Base-by-base conservation (phyloP, 2,113 vertebrate genomes). In the Osmerus mordax region DNA sequence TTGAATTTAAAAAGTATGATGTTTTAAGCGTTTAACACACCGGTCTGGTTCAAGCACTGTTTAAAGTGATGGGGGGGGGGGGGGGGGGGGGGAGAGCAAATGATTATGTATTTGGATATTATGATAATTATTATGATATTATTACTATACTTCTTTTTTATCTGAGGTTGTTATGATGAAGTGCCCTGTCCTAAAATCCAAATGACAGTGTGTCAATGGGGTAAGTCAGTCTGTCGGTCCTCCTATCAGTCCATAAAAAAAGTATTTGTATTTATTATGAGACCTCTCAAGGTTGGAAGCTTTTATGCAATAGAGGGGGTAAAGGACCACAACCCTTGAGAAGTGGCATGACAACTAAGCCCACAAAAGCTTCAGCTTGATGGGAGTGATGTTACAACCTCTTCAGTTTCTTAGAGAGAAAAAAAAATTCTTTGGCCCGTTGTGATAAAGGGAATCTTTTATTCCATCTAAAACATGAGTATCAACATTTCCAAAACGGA, bases 401-500 rank as follows among this genome's bases (percentile, higher is more conserved):
- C 84, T 84, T 78, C 62, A 78, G 62, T 78, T 73, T 51, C 41
- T 76, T 81, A n/a, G 67, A 73, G 72, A 70, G 72, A 73, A 76
- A 67, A 54, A 51, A 74, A 59, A 73, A 79, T 77, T 81, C 77
- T 83, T 81, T 76, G 77, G 69, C 61, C 81, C 71, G 64, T 74
- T 81, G 74, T 83, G 83, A 83, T 82, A 72, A 87, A 89, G 81
- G 77, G 65, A 76, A 77, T 84, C 78, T 86, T 89, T 89, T 65
- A 88, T 84, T 72, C 75, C 79, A 86, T 86, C 79, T 80, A 80
- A 71, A 77, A 78, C 68, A 80, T 77, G 66, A 65, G 81, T 73
- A 87, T 81, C 75, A 69, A 54, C 84, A 78, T 68, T 41, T 65
- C 41, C 19, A 65, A 60, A 65, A 51, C 11, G n/a, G 28, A 71